Evolutionary conservation across 2,888 invertebrate genomes (phyloP), one percentile per base, ranked within the genome.

Genomic region (Agelastica alni): DNA sequence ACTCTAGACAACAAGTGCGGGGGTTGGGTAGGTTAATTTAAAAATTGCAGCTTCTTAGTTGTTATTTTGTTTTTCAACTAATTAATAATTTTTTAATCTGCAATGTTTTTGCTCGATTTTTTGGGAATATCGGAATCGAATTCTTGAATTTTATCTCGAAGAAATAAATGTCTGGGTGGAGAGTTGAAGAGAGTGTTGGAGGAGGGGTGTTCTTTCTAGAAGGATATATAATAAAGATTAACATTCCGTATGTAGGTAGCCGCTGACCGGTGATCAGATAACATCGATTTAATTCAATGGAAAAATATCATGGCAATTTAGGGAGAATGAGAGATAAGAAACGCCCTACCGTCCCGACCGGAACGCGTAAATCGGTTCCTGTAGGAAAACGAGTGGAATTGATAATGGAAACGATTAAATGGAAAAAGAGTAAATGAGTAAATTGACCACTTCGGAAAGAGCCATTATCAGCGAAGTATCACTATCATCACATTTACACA

Each of bases 361-460:
- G 70, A 69, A 68, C 64, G 67, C 44, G 69, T 70, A 65, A 72
- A 71, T 72, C 71, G 70, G 69, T 73, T 71, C 26, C 70, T 70
- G 68, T 70, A 73, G 73, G 72, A 70, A 72, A 73, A 71, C 70
- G 71, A 70, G 67, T 70, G 67, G 73, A 74, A 74, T 73, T 71
- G 74, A 71, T 73, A 73, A 74, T 73, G 66, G 69, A 64, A 65
- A 66, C 70, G 72, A 74, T 74, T 74, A 73, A 70, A 65, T 61
- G 54, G 60, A 65, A 68, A 67, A 70, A 69, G 67, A 71, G n/a
- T n/a, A n/a, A 73, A 71, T 68, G 66, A 69, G 62, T 68, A 69
- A 72, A 71, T 71, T 68, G 66, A 69, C 65, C 65, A 64, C 59
- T 64, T 66, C 68, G 65, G 64, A 63, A 67, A 64, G 62, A 56